A percentile compares a stretch with the other conserved stretches of the same genome.
phyloP scores from a whole-genome alignment of 2,888 invertebrate genomes.

The Drosophila recens region DNA sequence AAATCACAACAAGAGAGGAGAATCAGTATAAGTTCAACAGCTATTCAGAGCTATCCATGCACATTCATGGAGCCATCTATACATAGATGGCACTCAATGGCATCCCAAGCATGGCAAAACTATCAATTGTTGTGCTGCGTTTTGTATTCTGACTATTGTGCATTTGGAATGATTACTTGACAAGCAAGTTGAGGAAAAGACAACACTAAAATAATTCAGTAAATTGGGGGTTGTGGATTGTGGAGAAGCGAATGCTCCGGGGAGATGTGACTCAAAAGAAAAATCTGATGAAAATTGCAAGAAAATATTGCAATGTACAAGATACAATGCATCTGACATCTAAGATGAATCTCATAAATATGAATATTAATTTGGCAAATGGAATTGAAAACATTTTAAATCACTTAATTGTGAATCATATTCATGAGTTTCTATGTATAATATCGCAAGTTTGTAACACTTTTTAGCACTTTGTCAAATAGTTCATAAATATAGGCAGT shows the following conservation, averaged over 20 bases:
- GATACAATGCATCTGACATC: constrained; percentile 8
- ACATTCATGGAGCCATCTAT: not conserved
- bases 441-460: not conserved
- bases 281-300: constrained; percentile 46
- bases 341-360: not conserved
- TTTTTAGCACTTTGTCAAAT: constrained; percentile 3
- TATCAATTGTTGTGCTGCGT: constrained; percentile 55
- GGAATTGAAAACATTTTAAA: constrained; percentile 1
- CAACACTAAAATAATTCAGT: constrained; percentile 61
- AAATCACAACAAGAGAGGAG: constrained; percentile 3
- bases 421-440: not conserved
- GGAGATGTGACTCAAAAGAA: constrained; percentile 40
- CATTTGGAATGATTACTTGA: constrained; percentile 67
- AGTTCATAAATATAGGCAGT: constrained; percentile 72
- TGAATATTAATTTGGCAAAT: constrained; percentile 3
- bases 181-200: constrained; percentile 23
- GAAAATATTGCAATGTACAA: constrained; percentile 39
- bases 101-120: constrained; percentile 44
- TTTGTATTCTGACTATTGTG: constrained; percentile 60
- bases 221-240: constrained; percentile 28
- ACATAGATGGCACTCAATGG: constrained; percentile 16
- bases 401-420: not conserved
- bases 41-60: not conserved
- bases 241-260: constrained; percentile 19
- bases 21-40: constrained; percentile 1